Evolutionary conservation across 1,140 invertebrate species (phyloP).

Genomic region (Pentalonia nigronervosa): DNA sequence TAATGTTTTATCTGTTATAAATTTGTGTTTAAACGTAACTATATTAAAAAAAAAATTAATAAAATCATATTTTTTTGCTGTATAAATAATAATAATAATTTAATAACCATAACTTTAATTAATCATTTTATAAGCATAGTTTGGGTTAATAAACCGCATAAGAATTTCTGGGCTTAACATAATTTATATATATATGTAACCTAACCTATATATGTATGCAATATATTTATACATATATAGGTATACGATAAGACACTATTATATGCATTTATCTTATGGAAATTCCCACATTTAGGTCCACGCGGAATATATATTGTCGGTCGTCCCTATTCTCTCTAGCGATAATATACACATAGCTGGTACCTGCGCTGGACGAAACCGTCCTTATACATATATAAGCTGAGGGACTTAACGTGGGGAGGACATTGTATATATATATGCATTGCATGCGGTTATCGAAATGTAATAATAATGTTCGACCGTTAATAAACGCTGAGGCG

Average conservation of each 20-base stretch:
- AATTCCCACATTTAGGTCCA: background rate
- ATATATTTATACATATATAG: background rate
- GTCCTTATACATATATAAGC: constrained; percentile 10
- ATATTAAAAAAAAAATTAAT: background rate
- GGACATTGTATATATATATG: background rate
- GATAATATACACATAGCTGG: background rate
- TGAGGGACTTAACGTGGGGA: constrained; percentile 8
- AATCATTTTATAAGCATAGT: background rate
- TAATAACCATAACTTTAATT: background rate
- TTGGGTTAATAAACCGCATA: background rate
- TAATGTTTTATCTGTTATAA: background rate
- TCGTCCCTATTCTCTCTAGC: background rate
- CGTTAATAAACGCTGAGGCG: constrained; percentile 45
- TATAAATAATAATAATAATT: constrained; percentile 14
- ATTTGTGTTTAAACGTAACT: background rate
- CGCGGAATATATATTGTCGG: background rate
- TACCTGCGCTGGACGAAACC: background rate
- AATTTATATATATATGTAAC: background rate
- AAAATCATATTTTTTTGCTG: background rate
- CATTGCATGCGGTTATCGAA: constrained; percentile 37
- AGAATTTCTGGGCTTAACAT: background rate
- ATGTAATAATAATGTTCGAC: constrained; percentile 52
- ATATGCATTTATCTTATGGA: background rate
- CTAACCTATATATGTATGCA: background rate
- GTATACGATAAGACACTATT: background rate